phyloP scores from a whole-genome alignment of 2,113 vertebrate genomes.

The Meles meles region DNA sequence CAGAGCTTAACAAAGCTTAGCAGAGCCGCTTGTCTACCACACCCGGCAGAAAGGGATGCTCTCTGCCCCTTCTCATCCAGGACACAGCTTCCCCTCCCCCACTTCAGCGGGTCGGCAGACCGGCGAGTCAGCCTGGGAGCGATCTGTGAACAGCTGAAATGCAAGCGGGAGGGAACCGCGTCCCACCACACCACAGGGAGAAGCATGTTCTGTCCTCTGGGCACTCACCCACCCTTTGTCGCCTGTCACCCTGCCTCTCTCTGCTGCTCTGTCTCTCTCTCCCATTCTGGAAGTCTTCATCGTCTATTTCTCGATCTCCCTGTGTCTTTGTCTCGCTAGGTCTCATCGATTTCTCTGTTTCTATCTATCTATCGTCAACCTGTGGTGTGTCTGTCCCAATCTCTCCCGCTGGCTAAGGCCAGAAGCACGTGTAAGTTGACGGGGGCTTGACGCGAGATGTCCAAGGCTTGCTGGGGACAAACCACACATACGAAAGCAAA shows the following conservation, averaged over 20 bases:
- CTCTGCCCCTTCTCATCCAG: fast-evolving
- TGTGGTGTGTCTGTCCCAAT: neutral
- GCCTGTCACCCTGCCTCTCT: neutral
- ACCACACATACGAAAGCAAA: neutral
- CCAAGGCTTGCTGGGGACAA: neutral
- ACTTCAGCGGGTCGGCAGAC: neutral
- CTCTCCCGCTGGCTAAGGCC: neutral
- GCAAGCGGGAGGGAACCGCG: neutral
- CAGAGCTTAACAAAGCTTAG: neutral
- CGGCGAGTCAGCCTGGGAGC: neutral
- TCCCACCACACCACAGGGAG: neutral
- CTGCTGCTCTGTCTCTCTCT: neutral
- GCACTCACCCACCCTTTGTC: no score
- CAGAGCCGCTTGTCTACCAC: neutral
- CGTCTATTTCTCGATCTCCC: neutral
- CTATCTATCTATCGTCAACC: neutral
- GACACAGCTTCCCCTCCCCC: neutral
- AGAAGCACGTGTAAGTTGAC: neutral
- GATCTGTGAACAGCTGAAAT: neutral
- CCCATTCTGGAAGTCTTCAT: neutral
- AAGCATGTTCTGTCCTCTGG: neutral
- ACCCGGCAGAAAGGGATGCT: fast-evolving
- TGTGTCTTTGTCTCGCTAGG: neutral
- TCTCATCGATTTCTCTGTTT: neutral
- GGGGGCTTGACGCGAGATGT: neutral